A percentile compares a stretch with the other conserved stretches of the same genome.
Conservation (phyloP, 2,113 vertebrate species). For the Arizona elegans region DNA sequence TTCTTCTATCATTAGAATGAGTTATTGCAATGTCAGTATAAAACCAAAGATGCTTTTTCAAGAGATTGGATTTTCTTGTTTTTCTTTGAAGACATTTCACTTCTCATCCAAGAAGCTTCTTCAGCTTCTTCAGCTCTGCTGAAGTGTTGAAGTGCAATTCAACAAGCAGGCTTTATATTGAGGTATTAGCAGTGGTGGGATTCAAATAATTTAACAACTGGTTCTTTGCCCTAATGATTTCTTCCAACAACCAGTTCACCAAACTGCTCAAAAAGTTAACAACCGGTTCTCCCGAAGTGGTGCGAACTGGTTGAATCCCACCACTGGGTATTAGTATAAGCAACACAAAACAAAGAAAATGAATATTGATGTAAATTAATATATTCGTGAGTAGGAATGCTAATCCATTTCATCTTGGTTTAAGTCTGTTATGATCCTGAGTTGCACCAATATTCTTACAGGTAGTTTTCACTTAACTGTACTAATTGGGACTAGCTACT, state of each 20-base stretch:
- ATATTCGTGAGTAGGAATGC: neutral
- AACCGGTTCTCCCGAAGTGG: too few relatives aligned
- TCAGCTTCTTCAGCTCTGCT: too few relatives aligned
- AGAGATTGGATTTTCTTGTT: too few relatives aligned
- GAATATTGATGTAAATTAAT: neutral
- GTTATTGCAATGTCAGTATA: neutral
- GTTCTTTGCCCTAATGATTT: too few relatives aligned
- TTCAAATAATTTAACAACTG: too few relatives aligned
- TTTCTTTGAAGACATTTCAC: too few relatives aligned
- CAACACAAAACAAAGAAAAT: neutral
- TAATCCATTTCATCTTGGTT: neutral
- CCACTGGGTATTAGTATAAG: neutral
- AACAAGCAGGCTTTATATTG: neutral
- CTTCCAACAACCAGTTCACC: too few relatives aligned
- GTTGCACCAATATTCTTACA: neutral
- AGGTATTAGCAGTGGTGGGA: neutral
- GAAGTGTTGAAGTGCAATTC: neutral
- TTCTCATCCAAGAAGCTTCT: too few relatives aligned
- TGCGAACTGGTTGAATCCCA: too few relatives aligned
- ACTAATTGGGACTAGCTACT: neutral
- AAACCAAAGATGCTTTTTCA: neutral
- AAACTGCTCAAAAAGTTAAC: too few relatives aligned
- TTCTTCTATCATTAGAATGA: neutral
- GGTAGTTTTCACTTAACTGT: neutral
- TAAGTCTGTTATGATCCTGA: neutral